Percentiles rank a stretch among this genome's conserved stretches.
phyloP scores from a whole-genome alignment of 2,888 invertebrate species.

The Leistus spinibarbis region DNA sequence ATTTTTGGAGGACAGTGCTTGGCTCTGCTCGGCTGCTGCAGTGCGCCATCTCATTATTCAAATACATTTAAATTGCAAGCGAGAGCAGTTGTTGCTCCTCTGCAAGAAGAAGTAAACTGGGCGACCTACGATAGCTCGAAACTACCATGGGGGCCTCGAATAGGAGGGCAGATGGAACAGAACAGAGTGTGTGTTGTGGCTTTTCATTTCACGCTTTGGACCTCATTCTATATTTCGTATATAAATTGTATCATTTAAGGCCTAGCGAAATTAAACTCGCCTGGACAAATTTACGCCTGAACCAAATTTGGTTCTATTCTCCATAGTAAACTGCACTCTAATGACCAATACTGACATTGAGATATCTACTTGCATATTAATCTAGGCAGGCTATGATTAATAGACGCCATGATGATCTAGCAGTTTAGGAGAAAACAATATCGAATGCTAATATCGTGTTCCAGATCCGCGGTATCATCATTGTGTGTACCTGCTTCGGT shows the following conservation, averaged over 20 bases:
- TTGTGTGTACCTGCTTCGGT: not conserved
- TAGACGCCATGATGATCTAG: slow-evolving; percentile 22
- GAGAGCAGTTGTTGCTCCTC: not conserved
- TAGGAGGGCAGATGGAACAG: too few species aligned
- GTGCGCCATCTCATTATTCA: slow-evolving; percentile 8
- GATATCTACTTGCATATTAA: slow-evolving; percentile 23
- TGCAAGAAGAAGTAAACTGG: not conserved
- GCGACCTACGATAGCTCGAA: not conserved
- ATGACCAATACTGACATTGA: not conserved
- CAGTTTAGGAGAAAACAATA: slow-evolving; percentile 28
- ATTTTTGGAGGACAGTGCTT: not conserved
- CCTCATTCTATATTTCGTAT: too few species aligned
- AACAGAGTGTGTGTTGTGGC: too few species aligned
- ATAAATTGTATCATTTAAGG: too few species aligned
- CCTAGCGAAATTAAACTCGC: too few species aligned
- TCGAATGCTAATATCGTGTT: slow-evolving; percentile 15
- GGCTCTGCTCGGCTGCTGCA: not conserved
- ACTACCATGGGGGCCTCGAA: too few species aligned
- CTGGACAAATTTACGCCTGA: too few species aligned
- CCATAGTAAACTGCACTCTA: not conserved
- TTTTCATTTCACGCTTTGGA: too few species aligned
- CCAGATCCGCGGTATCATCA: not conserved
- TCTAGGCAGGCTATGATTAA: slow-evolving; percentile 25
- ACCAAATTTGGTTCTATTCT: too few species aligned
- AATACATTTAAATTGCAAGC: slow-evolving; percentile 4